phyloP scores from a whole-genome alignment of 1,140 invertebrate species.

The Campoletis sonorensis region DNA sequence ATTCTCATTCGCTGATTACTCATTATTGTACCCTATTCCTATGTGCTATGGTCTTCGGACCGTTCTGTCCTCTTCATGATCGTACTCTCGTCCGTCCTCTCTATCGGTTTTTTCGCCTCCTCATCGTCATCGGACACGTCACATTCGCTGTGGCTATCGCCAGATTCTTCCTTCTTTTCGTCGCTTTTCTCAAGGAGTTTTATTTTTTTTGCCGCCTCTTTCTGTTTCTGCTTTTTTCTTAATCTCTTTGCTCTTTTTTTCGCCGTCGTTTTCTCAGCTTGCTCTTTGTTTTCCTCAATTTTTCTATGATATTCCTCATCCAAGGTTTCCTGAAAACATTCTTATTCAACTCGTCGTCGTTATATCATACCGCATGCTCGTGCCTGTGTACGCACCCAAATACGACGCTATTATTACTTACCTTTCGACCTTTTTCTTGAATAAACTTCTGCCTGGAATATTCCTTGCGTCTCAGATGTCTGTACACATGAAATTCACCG shows the following conservation, averaged over 20 bases:
- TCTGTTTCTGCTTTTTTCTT: conserved; percentile 84
- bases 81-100: background rate
- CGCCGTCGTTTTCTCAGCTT: conserved; percentile 87
- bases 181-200: conserved; percentile 69
- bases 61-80: conserved; percentile 22
- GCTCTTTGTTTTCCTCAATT: conserved; percentile 86
- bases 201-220: conserved; percentile 78
- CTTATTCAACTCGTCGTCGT: background rate
- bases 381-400: background rate
- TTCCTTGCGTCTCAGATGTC: conserved; percentile 95
- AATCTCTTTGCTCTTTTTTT: conserved; percentile 90
- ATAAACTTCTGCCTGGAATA: conserved; percentile 96
- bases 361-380: background rate
- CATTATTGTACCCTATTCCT: conserved; percentile 33
- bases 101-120: conserved; percentile 8
- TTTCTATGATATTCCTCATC: conserved; percentile 90
- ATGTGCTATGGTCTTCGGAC: background rate
- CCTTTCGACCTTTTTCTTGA: conserved; percentile 90
- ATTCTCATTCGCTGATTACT: too few species aligned
- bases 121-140: conserved; percentile 53
- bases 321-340: conserved; percentile 81
- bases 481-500: conserved; percentile 98
- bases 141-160: conserved; percentile 52
- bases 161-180: conserved; percentile 55
- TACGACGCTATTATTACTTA: conserved; percentile 77